Base-by-base conservation (phyloP, 2,888 invertebrate species). In the Drosophila recens region DNA sequence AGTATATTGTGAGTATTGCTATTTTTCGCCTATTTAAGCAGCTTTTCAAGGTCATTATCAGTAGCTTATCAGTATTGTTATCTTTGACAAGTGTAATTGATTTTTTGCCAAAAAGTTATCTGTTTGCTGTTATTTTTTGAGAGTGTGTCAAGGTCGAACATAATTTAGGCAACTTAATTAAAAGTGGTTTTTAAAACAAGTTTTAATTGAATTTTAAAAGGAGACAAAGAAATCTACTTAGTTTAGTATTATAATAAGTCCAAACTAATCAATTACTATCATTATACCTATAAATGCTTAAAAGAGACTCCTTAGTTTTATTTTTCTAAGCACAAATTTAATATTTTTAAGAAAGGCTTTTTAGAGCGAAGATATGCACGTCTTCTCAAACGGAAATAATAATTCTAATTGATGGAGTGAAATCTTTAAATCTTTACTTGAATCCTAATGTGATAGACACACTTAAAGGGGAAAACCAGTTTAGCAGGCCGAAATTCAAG, bases 81-180 rank as follows among this genome's bases (percentile, higher is more conserved):
- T 77, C 77, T 54, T 4, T 2, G 38, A 64, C 70, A 78, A 15
- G 30, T 59, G 46, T 59, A 62, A 54, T 40, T 20, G 45, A 40
- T 34, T 36, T 48, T 43, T 51, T 66, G 48, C 57, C 58, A 63
- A 78, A 15, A 42, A 46, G 2, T n/a, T 69, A 63, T 65, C 52
- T 56, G 36, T 63, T 65, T 61, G 61, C 40, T 15, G 42, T 45
- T 49, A 27, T 11, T 49, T 27, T 17, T 42, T 11, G 10, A 11
- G 13, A 71, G 43, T 79, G 36, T 70, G 77, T 78, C 77, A 77
- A 78, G 77, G 77, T 79, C 59, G 13, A 20, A 11, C 0, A 42
- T 8, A 27, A 11, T 10, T 20, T 13, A 23, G 38, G 11, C 4
- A 30, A 27, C 11, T 11, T 17, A 17, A 27, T 11, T 17, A 23